Evolutionary conservation across 2,888 invertebrate genomes (phyloP), one percentile per base, ranked within the genome.

Genomic region (Belgica antarctica): DNA sequence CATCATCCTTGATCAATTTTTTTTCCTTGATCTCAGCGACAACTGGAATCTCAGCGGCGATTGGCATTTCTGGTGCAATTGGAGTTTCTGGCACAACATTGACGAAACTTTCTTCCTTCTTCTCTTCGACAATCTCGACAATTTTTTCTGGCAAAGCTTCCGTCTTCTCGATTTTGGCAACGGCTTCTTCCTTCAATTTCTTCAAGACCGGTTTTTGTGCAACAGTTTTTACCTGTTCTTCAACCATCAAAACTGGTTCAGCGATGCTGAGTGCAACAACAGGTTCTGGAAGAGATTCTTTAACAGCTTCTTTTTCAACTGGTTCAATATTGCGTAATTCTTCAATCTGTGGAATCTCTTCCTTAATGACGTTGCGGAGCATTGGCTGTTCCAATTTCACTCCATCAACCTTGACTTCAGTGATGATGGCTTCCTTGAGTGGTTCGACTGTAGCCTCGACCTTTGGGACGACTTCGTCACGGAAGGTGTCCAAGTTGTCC

Each of bases 331-430:
- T 47, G 4, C 65, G 47, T 17, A 65, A 28, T 17, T 65, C 65
- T 17, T 65, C 65, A 15, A 65, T 31, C 34, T 68, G 68, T 17
- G 68, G 68, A 27, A 68, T 68, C 34, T 68, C 68, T 57, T 68
- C 68, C 24, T 68, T 68, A 7, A 68, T 25, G 25, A 68, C 68
- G 24, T 68, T 68, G 10, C 68, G 17, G 7, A 47, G 19, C 68
- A 68, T 57, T 52, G 68, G 68, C 15, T 8, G 41, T 46, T 41
- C 41, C 10, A 15, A 4, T 41, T 41, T 41, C 10, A 12, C 7
- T 41, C 3, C 4, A 4, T 7, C 4, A 4, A n/a, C 41, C 15
- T 41, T n/a, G 4, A 41, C 15, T 41, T 41, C 41, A n/a, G 10
- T 41, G 41, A 41, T 36, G 8, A 41, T 46, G 7, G 46, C 47